Evolutionary conservation across 2,113 vertebrate genomes (phyloP).

Genomic region (Myrmecophaga tridactyla): DNA sequence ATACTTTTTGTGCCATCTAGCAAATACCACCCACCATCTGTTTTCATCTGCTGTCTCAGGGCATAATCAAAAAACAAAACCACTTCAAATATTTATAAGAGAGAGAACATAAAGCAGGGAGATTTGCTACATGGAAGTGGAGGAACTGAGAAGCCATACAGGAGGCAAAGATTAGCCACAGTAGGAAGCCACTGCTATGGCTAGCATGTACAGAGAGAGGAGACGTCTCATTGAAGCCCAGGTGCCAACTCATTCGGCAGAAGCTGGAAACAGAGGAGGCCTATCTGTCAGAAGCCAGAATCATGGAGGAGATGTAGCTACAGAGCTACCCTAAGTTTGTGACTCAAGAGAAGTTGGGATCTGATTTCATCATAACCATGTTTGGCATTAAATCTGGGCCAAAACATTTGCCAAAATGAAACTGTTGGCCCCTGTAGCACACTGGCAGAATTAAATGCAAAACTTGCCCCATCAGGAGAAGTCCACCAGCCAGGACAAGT

Average conservation of each 20-base stretch:
- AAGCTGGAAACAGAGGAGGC: neutral
- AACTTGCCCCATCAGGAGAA: neutral
- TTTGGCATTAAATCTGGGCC: neutral
- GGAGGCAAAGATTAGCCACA: neutral
- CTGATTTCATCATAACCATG: neutral
- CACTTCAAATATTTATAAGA: neutral
- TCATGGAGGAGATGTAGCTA: no score
- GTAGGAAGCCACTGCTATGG: neutral
- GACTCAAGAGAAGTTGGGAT: neutral
- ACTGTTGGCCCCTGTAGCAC: neutral
- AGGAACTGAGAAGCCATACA: neutral
- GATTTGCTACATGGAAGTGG: neutral
- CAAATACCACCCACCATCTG: neutral
- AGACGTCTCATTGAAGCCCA: neutral
- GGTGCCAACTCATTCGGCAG: fast-evolving
- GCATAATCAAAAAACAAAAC: neutral
- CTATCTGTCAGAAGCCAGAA: neutral
- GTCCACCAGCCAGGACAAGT: neutral
- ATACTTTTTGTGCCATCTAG: neutral
- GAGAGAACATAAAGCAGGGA: neutral
- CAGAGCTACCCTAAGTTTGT: neutral
- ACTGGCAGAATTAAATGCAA: neutral
- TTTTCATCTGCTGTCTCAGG: neutral
- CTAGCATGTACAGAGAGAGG: neutral
- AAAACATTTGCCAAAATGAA: neutral